phyloP scores from a whole-genome alignment of 2,113 vertebrate species.

The Serilophus lunatus region DNA sequence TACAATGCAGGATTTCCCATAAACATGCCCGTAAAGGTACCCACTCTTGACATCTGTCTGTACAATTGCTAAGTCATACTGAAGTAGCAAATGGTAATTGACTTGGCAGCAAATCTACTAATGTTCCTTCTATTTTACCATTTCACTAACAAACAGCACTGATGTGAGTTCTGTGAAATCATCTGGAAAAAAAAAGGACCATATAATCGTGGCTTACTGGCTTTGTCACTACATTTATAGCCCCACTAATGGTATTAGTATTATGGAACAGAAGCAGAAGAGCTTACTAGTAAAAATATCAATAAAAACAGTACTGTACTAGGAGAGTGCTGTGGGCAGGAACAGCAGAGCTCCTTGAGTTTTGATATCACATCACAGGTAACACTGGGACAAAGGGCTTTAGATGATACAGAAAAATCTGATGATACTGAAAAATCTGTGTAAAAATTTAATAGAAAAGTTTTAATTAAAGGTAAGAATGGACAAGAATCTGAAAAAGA shows the following conservation, averaged over 20 bases:
- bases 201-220: background rate
- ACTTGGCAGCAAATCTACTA: background rate
- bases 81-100: background rate
- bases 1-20: background rate
- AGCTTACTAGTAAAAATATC: background rate
- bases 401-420: background rate
- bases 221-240: background rate
- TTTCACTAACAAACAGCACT: background rate
- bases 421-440: background rate
- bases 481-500: background rate
- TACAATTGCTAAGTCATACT: background rate
- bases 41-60: background rate
- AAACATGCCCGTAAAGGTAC: background rate
- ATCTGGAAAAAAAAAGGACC: background rate
- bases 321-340: background rate
- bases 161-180: background rate
- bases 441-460: background rate
- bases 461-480: background rate
- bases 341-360: background rate
- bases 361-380: background rate
- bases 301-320: constrained; percentile 16
- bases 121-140: background rate
- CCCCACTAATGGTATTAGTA: background rate
- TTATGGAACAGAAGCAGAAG: background rate
- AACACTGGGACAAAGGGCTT: background rate